Percentiles rank a stretch among this genome's conserved stretches.
Evolutionary conservation across 2,797 vertebrate genomes (phyloP).

Genomic region (Rachycentron canadum): DNA sequence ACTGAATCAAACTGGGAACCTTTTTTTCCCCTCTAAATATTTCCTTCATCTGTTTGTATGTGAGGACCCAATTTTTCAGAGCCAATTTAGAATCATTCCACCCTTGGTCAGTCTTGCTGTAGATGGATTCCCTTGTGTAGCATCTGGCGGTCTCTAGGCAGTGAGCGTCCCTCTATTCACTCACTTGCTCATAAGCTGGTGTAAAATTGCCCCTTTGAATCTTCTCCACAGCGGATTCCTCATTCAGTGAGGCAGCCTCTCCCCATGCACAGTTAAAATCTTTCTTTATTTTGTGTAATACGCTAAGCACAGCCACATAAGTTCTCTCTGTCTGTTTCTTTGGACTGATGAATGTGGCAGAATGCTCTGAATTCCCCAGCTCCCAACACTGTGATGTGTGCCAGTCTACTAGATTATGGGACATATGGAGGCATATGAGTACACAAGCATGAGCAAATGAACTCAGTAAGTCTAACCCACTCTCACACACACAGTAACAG

Average conservation of each 20-base stretch:
- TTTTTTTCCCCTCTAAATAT: constrained; percentile 43
- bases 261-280: constrained; percentile 54
- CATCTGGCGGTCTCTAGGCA: constrained; percentile 73
- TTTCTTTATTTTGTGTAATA: constrained; percentile 70
- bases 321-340: constrained; percentile 66
- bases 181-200: constrained; percentile 78
- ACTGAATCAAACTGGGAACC: constrained; percentile 36
- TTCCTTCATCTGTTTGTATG: constrained; percentile 58
- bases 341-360: constrained; percentile 74
- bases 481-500: constrained; percentile 27
- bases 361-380: constrained; percentile 67
- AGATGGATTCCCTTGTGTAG: constrained; percentile 78
- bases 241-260: constrained; percentile 60
- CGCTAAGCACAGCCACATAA: constrained; percentile 65
- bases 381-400: constrained; percentile 68
- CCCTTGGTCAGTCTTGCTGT: constrained; percentile 70
- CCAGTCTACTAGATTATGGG: constrained; percentile 75
- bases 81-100: constrained; percentile 73
- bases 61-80: constrained; percentile 62
- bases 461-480: constrained; percentile 43
- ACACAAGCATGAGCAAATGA: constrained; percentile 65
- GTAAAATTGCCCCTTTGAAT: constrained; percentile 83
- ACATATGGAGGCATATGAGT: constrained; percentile 72
- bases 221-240: constrained; percentile 60
- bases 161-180: constrained; percentile 69